Evolutionary conservation across 2,797 vertebrate species (phyloP).

Genomic region (Amniataba percoides): DNA sequence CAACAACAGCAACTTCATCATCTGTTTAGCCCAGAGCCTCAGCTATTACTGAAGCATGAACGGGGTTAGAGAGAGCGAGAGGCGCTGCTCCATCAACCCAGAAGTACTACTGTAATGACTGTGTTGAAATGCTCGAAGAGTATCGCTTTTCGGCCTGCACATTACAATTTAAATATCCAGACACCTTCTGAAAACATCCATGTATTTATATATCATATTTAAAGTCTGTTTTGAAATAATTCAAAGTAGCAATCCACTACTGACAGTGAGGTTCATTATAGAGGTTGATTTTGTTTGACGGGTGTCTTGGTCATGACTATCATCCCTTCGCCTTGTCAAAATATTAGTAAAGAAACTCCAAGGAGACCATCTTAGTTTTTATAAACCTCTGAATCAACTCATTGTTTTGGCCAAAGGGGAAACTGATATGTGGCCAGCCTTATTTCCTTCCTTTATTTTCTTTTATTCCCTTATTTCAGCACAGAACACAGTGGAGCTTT

Average conservation of each 20-base stretch:
- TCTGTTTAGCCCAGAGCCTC: slow-evolving; percentile 61
- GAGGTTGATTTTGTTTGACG: slow-evolving; percentile 12
- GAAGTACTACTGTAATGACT: slow-evolving; percentile 43
- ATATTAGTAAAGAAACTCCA: slow-evolving; percentile 11
- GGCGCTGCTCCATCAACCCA: slow-evolving; percentile 52
- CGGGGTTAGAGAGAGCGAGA: slow-evolving; percentile 36
- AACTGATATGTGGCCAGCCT: slow-evolving; percentile 38
- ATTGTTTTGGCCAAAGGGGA: slow-evolving; percentile 46
- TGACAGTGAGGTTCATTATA: not conserved
- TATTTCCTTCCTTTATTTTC: not conserved
- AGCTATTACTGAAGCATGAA: slow-evolving; percentile 60
- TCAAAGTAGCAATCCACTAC: not conserved
- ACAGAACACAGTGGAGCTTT: slow-evolving; percentile 8
- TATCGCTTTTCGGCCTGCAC: slow-evolving; percentile 1
- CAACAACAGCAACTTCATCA: slow-evolving; percentile 54
- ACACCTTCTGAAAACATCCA: slow-evolving; percentile 3
- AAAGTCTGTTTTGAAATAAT: too few species aligned
- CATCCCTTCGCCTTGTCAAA: slow-evolving; percentile 8
- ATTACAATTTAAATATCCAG: slow-evolving; percentile 8
- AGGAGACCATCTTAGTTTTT: not conserved
- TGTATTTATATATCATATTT: not conserved
- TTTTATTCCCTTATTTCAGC: slow-evolving; percentile 41
- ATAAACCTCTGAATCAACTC: slow-evolving; percentile 17
- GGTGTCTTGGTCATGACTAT: not conserved
- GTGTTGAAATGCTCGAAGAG: slow-evolving; percentile 11